phyloP scores from a whole-genome alignment of 2,888 invertebrate species.

The Cerastis leucographa region DNA sequence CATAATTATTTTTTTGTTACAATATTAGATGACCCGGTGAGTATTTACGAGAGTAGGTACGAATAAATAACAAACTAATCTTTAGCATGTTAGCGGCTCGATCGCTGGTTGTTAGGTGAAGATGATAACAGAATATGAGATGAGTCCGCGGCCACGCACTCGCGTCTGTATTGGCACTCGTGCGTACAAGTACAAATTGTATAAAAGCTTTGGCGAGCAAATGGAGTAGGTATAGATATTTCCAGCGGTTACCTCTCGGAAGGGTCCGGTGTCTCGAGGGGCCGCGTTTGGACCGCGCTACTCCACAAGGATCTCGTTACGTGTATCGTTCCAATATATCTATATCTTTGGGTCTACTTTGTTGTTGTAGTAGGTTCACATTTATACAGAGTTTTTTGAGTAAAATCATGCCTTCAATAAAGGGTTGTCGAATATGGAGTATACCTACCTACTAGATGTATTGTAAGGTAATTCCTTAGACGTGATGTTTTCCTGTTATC shows the following conservation, averaged over 20 bases:
- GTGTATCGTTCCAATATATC: conserved; percentile 63
- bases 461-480: conserved; percentile 6
- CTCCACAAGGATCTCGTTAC: conserved; percentile 73
- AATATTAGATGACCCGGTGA: background rate
- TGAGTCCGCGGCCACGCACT: conserved; percentile 64
- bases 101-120: conserved; percentile 52
- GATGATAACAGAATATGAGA: conserved; percentile 68
- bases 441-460: conserved; percentile 5
- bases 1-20: background rate
- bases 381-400: conserved; percentile 28
- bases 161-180: conserved; percentile 70
- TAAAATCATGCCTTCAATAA: conserved; percentile 25
- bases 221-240: conserved; percentile 76
- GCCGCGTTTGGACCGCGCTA: conserved; percentile 60
- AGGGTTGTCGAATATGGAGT: conserved; percentile 10
- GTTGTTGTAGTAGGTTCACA: conserved; percentile 28
- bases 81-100: conserved; percentile 20
- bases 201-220: conserved; percentile 76
- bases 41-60: conserved; percentile 50
- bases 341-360: conserved; percentile 41
- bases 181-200: conserved; percentile 70
- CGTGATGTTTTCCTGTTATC: conserved; percentile 5
- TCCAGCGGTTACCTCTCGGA: conserved; percentile 70
- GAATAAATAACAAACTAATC: conserved; percentile 24
- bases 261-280: conserved; percentile 76